Percentiles rank a stretch among this genome's conserved stretches.
Conservation (phyloP, 2,113 vertebrate genomes). For the Lathamus discolor region DNA sequence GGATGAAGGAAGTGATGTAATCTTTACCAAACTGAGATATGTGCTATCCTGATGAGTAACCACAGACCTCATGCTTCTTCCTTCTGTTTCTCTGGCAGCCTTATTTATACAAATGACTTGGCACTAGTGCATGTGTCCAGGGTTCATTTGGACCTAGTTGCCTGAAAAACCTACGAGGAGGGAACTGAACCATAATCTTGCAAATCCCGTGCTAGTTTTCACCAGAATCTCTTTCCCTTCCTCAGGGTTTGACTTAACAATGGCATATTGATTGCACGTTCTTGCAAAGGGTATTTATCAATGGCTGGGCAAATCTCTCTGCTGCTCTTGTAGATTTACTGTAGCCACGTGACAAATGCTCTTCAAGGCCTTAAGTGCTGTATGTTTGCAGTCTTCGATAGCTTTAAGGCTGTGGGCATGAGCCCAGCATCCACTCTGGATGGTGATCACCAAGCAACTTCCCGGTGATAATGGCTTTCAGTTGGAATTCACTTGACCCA, state of each 20-base stretch:
- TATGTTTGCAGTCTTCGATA: not conserved
- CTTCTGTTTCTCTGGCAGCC: not conserved
- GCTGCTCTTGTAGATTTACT: not conserved
- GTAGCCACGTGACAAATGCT: not conserved
- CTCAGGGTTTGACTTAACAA: not conserved
- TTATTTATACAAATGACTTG: not conserved
- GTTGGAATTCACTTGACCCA: slow-evolving; percentile 35
- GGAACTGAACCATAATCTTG: not conserved
- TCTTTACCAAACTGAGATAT: not conserved
- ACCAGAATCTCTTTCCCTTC: not conserved
- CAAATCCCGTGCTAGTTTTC: not conserved
- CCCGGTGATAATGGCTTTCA: not conserved
- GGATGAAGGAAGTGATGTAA: not conserved
- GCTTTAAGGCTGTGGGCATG: not conserved
- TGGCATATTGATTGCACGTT: not conserved
- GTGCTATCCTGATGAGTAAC: not conserved
- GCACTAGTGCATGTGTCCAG: not conserved
- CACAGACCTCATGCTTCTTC: not conserved
- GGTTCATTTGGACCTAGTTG: not conserved
- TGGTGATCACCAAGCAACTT: not conserved
- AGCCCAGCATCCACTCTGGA: not conserved
- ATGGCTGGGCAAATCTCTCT: not conserved
- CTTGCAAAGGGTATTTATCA: not conserved
- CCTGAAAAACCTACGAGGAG: not conserved
- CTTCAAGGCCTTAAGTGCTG: not conserved